phyloP scores from a whole-genome alignment of 1,140 invertebrate species.

The Euschistus heros region DNA sequence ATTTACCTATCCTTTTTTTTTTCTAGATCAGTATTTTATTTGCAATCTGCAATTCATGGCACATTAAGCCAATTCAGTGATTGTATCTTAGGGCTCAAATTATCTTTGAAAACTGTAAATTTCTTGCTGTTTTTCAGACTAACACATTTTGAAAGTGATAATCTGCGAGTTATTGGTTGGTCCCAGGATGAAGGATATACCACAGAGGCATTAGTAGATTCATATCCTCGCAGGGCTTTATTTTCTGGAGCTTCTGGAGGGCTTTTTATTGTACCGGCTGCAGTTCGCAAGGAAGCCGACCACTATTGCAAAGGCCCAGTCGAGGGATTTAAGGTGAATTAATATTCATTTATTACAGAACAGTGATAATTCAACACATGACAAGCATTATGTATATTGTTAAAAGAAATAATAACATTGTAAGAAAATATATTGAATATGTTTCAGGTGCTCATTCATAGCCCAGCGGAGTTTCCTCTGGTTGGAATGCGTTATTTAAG shows the following conservation, averaged over 20 bases:
- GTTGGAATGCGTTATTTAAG: constrained; percentile 47
- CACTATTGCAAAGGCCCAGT: constrained; percentile 54
- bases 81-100: too few relatives aligned
- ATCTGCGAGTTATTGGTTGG: constrained; percentile 40
- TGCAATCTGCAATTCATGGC: too few relatives aligned
- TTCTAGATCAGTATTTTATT: too few relatives aligned
- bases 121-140: too few relatives aligned
- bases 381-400: too few relatives aligned
- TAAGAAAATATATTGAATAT: too few relatives aligned
- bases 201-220: constrained; percentile 40
- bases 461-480: constrained; percentile 46
- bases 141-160: too few relatives aligned
- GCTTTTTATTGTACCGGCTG: constrained; percentile 44
- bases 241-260: constrained; percentile 49
- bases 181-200: constrained; percentile 49
- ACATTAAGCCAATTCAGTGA: too few relatives aligned
- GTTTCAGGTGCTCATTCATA: constrained; percentile 46
- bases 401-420: too few relatives aligned
- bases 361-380: too few relatives aligned
- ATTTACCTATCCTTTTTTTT: too few relatives aligned
- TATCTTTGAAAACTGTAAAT: too few relatives aligned
- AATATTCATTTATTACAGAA: background rate
- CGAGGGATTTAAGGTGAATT: constrained; percentile 55
- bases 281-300: constrained; percentile 47
- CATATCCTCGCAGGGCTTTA: constrained; percentile 45